Percentiles rank a stretch among this genome's conserved stretches.
These are phyloP conservation scores for Microplitis deprimator DNA, from an alignment of 2,888 invertebrate genomes.

Conservation along the genomic window DNA sequence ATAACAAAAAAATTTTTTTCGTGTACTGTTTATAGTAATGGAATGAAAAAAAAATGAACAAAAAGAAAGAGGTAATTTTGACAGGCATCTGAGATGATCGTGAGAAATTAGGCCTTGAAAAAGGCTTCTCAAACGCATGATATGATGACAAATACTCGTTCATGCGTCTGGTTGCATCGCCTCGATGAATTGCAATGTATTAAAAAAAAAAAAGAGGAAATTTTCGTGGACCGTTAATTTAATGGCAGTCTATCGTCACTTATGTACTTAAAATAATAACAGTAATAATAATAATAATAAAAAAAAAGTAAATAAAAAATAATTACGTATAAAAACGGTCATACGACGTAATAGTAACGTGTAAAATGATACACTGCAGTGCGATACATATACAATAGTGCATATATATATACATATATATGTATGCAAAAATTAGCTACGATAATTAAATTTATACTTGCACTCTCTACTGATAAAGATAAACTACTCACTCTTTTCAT, in stretches of 20 bases:
- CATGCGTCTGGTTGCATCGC: conserved; percentile 26
- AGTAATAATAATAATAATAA: background rate
- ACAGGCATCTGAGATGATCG: conserved; percentile 7
- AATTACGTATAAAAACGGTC: conserved; percentile 21
- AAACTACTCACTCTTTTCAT: conserved; percentile 87
- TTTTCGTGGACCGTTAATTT: conserved; percentile 3
- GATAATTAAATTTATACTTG: conserved; percentile 50
- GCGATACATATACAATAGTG: conserved; percentile 49
- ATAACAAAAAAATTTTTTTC: conserved; percentile 4
- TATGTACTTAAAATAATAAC: background rate
- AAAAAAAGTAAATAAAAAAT: conserved; percentile 5
- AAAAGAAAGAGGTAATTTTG: background rate
- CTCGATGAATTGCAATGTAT: conserved; percentile 39
- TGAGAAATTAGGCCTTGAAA: background rate
- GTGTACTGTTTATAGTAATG: background rate
- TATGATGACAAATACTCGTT: background rate
- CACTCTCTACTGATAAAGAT: conserved; percentile 41
- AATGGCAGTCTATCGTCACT: conserved; percentile 34
- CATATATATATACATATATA: conserved; percentile 45
- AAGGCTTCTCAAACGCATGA: background rate
- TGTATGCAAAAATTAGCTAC: conserved; percentile 40
- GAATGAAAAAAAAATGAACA: background rate
- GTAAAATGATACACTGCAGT: conserved; percentile 37
- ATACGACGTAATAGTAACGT: conserved; percentile 36
- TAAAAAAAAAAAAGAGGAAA: background rate